Percentiles rank a stretch among this genome's conserved stretches.
Conservation (phyloP, 2,113 vertebrate genomes). For the Triplophysa rosa region DNA sequence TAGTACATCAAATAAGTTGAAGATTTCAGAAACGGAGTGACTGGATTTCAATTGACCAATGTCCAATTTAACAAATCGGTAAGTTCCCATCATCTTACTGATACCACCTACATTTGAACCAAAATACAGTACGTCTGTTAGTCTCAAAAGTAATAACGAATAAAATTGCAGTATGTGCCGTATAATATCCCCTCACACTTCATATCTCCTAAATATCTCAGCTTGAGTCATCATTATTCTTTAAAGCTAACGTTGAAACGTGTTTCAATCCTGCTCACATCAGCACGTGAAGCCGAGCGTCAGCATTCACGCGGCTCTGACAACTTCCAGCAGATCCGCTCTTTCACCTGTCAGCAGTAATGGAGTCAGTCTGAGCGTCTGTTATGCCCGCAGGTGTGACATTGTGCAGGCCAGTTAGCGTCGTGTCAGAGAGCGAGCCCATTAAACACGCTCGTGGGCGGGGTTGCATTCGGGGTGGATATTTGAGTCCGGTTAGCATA, state of each 20-base stretch:
- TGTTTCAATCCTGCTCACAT: constrained; percentile 25
- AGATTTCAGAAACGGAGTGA: background rate
- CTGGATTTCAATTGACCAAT: background rate
- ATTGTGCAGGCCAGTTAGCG: constrained; percentile 34
- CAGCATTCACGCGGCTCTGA: background rate
- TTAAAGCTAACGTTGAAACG: constrained; percentile 25
- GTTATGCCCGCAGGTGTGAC: constrained; percentile 45
- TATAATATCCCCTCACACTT: constrained; percentile 1
- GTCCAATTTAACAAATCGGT: background rate
- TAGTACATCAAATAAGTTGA: no score
- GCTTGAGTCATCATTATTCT: constrained; percentile 36
- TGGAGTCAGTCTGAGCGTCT: constrained; percentile 17
- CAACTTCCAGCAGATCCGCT: constrained; percentile 36
- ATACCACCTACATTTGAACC: background rate
- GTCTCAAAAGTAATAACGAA: background rate
- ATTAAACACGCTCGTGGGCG: constrained; percentile 29
- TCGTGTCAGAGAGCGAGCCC: constrained; percentile 24
- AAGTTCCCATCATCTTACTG: background rate
- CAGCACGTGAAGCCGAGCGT: background rate
- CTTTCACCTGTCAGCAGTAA: constrained; percentile 21
- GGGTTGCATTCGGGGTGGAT: background rate
- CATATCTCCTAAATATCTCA: constrained; percentile 1
- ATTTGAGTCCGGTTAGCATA: constrained; percentile 9
- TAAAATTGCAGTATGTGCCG: background rate
- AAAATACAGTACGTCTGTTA: background rate